Percentiles rank a stretch among this genome's conserved stretches.
Conservation (phyloP, 2,888 invertebrate species). For the Aricia artaxerxes region DNA sequence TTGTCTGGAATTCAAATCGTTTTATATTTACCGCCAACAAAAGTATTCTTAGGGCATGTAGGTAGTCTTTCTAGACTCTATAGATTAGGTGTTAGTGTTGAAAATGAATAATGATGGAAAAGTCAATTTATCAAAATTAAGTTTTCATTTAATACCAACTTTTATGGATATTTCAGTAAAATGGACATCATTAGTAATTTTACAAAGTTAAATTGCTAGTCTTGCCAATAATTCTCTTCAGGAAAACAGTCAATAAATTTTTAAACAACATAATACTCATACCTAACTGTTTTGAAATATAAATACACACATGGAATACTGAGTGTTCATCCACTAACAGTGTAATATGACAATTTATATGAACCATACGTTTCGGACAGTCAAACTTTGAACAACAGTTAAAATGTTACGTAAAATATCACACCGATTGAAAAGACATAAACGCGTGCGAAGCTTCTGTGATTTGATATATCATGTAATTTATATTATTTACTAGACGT, state of each 20-base stretch:
- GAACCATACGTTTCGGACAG: not conserved
- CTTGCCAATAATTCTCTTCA: not conserved
- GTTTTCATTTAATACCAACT: not conserved
- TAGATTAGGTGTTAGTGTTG: too few species aligned
- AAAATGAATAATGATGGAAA: too few species aligned
- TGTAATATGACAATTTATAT: not conserved
- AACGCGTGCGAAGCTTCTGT: slow-evolving; percentile 20
- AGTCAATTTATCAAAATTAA: not conserved
- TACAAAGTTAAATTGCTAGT: not conserved
- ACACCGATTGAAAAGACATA: slow-evolving; percentile 20
- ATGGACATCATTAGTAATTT: too few species aligned
- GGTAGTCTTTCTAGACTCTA: too few species aligned
- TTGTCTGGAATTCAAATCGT: not conserved
- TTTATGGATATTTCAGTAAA: too few species aligned
- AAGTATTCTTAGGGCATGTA: too few species aligned
- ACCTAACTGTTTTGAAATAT: not conserved
- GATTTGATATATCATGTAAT: not conserved
- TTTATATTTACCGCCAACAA: not conserved
- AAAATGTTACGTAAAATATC: not conserved
- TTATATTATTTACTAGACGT: not conserved
- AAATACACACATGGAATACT: slow-evolving; percentile 1
- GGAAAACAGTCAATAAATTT: not conserved
- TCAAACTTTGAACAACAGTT: not conserved
- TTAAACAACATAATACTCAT: not conserved
- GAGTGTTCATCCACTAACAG: not conserved